A percentile compares a stretch with the other conserved stretches of the same genome.
phyloP scores from a whole-genome alignment of 2,888 invertebrate species.

The Pyrochroa serraticornis region DNA sequence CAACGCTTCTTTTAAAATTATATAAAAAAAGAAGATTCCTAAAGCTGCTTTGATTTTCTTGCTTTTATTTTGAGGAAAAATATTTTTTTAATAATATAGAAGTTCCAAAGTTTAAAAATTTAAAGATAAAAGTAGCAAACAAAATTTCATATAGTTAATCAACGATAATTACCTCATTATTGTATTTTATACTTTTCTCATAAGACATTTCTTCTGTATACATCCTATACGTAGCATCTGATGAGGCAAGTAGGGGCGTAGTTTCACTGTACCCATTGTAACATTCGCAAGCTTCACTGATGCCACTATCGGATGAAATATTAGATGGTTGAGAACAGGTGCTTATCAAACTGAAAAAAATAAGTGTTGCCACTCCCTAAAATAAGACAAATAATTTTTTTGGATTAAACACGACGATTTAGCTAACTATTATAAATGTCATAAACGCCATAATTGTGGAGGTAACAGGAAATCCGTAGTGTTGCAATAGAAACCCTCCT shows the following conservation, averaged over 20 bases:
- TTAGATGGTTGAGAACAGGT: conserved; percentile 36
- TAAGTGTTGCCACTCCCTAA: conserved; percentile 43
- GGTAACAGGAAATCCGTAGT: conserved; percentile 72
- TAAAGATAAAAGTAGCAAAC: too few species aligned
- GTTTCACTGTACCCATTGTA: conserved; percentile 38
- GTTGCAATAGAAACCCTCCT: conserved; percentile 69
- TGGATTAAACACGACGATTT: neutral
- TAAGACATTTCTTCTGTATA: conserved; percentile 66
- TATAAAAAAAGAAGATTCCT: too few species aligned
- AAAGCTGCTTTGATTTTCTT: too few species aligned
- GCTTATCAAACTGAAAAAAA: conserved; percentile 44
- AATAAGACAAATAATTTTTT: conserved; percentile 23
- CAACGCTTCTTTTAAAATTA: too few species aligned
- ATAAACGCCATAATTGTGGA: conserved; percentile 70
- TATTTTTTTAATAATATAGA: too few species aligned
- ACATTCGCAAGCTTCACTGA: conserved; percentile 49
- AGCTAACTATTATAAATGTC: conserved; percentile 55
- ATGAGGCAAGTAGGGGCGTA: conserved; percentile 50
- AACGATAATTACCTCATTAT: conserved; percentile 59
- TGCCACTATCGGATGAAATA: conserved; percentile 47
- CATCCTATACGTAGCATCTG: conserved; percentile 54
- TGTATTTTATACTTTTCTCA: conserved; percentile 60
- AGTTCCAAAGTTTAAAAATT: too few species aligned
- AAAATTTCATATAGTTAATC: too few species aligned
- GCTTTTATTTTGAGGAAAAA: too few species aligned